Evolutionary conservation across 2,113 vertebrate species (phyloP).

Genomic region (Merops nubicus): DNA sequence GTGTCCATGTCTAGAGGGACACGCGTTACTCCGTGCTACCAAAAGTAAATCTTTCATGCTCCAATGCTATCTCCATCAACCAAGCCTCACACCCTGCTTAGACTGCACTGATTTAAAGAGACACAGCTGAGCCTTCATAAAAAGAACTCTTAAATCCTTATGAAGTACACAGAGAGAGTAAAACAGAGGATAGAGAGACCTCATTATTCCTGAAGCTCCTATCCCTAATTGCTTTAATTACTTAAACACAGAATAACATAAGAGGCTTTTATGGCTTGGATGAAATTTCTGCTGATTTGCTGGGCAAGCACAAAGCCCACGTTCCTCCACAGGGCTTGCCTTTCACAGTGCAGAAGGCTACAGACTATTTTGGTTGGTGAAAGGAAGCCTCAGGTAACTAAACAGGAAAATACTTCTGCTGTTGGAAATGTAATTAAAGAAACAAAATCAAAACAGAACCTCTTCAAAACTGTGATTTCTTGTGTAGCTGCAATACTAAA

Average conservation of each 20-base stretch:
- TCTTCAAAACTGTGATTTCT: neutral
- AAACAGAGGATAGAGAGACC: conserved; percentile 30
- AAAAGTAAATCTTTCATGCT: conserved; percentile 28
- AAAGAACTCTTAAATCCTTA: conserved; percentile 37
- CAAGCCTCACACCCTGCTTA: neutral
- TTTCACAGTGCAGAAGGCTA: conserved; percentile 67
- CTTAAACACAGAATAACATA: conserved; percentile 60
- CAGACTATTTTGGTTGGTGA: conserved; percentile 38
- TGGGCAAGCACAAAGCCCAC: conserved; percentile 20
- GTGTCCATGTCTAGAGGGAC: conserved; percentile 7
- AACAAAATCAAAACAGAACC: neutral
- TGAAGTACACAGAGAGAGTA: conserved; percentile 33
- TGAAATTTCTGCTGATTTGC: conserved; percentile 62
- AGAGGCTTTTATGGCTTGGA: conserved; percentile 73
- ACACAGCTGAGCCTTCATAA: conserved; percentile 57
- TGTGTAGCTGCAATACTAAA: neutral
- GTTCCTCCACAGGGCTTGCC: conserved; percentile 31
- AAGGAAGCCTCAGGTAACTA: conserved; percentile 49
- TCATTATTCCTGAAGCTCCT: conserved; percentile 26
- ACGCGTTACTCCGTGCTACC: neutral
- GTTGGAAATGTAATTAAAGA: conserved; percentile 28
- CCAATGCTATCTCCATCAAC: conserved; percentile 22
- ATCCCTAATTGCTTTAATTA: conserved; percentile 64
- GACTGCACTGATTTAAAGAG: conserved; percentile 37
- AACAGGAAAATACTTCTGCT: conserved; percentile 1